Evolutionary conservation across 2,113 vertebrate genomes (phyloP), one percentile per base, ranked within the genome.

Genomic region (Lipophrys pholis): DNA sequence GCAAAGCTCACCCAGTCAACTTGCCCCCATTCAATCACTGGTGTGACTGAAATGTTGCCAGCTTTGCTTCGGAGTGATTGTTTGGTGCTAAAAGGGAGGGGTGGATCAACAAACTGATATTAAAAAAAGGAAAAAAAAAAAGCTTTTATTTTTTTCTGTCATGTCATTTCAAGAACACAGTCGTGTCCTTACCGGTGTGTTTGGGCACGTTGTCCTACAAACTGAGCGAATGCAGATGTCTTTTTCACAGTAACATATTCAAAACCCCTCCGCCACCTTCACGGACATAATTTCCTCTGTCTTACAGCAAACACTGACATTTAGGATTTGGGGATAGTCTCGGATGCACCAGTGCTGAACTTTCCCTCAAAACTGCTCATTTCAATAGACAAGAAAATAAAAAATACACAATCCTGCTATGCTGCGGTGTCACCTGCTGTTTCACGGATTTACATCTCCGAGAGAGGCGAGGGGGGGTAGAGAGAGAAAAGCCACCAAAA

Each of bases 401-500:
- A 45, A 76, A 80, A 57, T 51, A 75, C 40, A 51, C 76, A 69
- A n/a, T 61, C 58, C 55, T 46, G 65, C 72, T 70, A 59, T 38
- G 56, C 67, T 69, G 50, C 14, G 61, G 59, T 78, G 84, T 87
- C 69, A 83, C 42, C 53, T 76, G 66, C 73, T 73, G 74, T 84
- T 89, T 87, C 75, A 75, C 4, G 42, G 74, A 58, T 65, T 77
- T 52, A 56, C 62, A 73, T 80, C 55, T 72, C 7, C 8, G n/a
- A 63, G 66, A 62, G 40, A 58, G 6, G 3, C 1, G 15, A 39
- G 30, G 14, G 16, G 41, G 48, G 42, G 12, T 5, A 12, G 3
- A 5, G n/a, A 30, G 21, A 30, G 21, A 30, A 30, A 30, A 30
- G 21, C 21, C 21, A 30, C 21, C 21, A 30, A 30, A 30, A 30